These are phyloP conservation scores for Oreochromis mossambicus DNA, from an alignment of 2,797 vertebrate species.

Conservation along the genomic window DNA sequence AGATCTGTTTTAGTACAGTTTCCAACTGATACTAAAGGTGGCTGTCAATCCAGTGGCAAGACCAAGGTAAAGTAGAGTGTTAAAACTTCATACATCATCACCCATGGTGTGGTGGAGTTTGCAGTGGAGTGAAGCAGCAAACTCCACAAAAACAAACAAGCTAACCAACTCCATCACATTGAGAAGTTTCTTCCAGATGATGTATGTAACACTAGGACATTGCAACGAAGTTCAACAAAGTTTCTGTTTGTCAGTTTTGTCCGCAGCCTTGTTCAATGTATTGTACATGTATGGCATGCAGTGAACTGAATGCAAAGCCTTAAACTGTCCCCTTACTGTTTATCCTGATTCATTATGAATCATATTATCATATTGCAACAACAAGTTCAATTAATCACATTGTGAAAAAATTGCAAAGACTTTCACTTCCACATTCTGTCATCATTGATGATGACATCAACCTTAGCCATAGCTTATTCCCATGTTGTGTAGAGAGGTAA, in stretches of 20 bases:
- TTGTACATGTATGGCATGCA: background rate
- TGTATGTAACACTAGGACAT: background rate
- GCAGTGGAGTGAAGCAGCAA: background rate
- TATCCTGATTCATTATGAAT: background rate
- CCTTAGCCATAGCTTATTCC: background rate
- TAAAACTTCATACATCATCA: background rate
- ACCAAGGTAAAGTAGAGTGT: background rate
- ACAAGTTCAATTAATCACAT: background rate
- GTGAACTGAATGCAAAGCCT: background rate
- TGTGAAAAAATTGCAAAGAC: background rate
- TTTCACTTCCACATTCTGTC: background rate
- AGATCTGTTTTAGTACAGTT: slow-evolving; percentile 11
- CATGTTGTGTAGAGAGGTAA: background rate
- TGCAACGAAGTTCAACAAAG: background rate
- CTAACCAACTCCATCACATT: background rate
- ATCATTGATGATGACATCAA: background rate
- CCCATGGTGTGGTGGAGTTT: background rate
- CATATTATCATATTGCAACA: background rate
- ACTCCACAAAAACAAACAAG: background rate
- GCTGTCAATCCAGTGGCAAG: background rate
- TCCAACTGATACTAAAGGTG: background rate
- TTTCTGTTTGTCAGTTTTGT: background rate
- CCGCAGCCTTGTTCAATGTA: background rate
- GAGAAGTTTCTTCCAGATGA: background rate
- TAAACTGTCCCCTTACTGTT: background rate